A percentile compares a stretch with the other conserved stretches of the same genome.
phyloP scores from a whole-genome alignment of 2,888 invertebrate genomes.

The Cephus pygmeus region DNA sequence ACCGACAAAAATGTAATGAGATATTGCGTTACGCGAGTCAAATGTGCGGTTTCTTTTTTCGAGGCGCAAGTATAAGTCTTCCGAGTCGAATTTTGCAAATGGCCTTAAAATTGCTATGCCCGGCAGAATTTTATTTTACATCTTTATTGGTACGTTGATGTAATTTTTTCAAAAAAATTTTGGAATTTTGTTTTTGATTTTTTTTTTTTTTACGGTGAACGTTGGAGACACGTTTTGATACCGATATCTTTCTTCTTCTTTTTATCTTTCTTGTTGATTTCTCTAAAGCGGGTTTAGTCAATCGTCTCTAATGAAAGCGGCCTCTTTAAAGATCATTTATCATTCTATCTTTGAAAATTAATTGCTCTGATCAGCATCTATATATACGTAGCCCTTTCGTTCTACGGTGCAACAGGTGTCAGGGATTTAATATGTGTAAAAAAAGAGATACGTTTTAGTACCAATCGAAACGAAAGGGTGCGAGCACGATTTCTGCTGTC shows the following conservation, averaged over 20 bases:
- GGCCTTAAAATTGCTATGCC: not conserved
- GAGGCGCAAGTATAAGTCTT: conserved; percentile 20
- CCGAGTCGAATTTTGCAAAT: conserved; percentile 6
- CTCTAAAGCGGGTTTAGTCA: not conserved
- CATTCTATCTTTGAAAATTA: conserved; percentile 27
- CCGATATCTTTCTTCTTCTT: not conserved
- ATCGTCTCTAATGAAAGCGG: conserved; percentile 5
- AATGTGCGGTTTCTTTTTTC: conserved; percentile 38
- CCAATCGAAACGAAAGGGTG: conserved; percentile 34
- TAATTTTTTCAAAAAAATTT: not conserved
- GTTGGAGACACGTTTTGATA: not conserved
- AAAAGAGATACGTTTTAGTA: conserved; percentile 29
- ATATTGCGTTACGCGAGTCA: conserved; percentile 8
- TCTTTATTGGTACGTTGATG: not conserved
- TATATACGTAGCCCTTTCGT: conserved; percentile 31
- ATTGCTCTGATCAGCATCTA: conserved; percentile 28
- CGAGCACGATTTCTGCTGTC: not conserved
- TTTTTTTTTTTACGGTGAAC: not conserved
- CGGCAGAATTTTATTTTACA: not conserved
- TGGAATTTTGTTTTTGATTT: not conserved
- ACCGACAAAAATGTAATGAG: conserved; percentile 7
- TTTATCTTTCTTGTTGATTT: not conserved
- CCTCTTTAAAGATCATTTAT: not conserved
- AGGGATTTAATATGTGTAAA: conserved; percentile 31
- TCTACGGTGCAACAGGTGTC: conserved; percentile 41